These are phyloP conservation scores for Larimichthys polyactis DNA, from an alignment of 2,113 vertebrate species.

Conservation along the genomic window DNA sequence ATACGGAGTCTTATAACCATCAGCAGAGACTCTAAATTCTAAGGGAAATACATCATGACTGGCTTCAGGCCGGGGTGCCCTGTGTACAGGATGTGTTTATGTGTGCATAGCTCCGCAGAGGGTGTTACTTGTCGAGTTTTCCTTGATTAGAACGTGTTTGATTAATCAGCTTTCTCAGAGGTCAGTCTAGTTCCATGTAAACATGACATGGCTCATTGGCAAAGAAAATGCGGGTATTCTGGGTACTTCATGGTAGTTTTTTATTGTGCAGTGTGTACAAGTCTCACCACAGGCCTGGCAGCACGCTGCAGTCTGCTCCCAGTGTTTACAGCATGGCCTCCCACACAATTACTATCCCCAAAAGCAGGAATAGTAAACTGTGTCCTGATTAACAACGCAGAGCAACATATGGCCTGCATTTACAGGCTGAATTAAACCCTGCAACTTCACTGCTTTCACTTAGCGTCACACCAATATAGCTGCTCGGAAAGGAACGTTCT, in stretches of 20 bases:
- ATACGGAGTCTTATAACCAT: background rate
- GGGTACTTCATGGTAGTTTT: background rate
- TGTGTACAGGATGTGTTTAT: background rate
- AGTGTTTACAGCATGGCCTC: background rate
- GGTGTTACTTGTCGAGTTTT: background rate
- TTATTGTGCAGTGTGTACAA: background rate
- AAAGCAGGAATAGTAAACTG: background rate
- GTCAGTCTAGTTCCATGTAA: background rate
- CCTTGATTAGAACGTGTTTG: background rate
- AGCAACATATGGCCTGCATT: background rate
- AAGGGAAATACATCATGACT: background rate
- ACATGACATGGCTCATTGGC: background rate
- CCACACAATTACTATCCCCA: background rate
- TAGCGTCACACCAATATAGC: background rate
- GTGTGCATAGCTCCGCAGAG: background rate
- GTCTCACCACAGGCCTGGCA: background rate
- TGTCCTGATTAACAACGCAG: background rate
- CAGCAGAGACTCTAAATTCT: background rate
- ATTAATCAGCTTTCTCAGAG: background rate
- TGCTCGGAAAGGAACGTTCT: background rate
- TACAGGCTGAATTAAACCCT: background rate
- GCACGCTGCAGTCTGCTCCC: background rate
- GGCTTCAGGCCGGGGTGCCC: background rate
- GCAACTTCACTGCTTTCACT: background rate
- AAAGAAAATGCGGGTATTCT: background rate